These are phyloP conservation scores for Mesaphorura yosii DNA, from an alignment of 1,140 invertebrate species.

Conservation along the genomic window DNA sequence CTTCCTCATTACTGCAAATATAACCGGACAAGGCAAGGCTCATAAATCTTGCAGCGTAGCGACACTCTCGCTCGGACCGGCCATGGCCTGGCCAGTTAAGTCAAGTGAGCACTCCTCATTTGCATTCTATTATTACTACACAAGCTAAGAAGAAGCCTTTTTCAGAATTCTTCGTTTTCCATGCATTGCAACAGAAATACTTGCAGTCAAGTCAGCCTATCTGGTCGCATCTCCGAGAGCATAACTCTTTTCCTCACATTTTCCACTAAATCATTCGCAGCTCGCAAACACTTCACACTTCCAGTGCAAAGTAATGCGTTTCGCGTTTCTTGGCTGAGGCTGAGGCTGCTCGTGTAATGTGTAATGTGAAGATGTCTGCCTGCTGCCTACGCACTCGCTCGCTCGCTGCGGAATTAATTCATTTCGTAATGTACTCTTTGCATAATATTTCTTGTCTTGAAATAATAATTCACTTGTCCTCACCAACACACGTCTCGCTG, in stretches of 20 bases:
- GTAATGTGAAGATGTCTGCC: not conserved
- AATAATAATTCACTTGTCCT: not conserved
- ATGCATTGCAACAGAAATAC: not conserved
- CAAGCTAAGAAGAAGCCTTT: not conserved
- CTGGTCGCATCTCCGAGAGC: no score
- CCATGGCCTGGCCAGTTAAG: not conserved
- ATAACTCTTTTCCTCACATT: not conserved
- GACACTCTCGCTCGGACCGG: no score
- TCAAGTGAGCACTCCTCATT: not conserved
- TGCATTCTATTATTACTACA: not conserved
- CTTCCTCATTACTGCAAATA: no score
- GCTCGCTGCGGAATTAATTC: not conserved
- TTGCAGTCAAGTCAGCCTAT: no score
- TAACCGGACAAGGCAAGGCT: no score
- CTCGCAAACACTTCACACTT: constrained; percentile 22
- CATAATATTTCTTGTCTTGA: not conserved
- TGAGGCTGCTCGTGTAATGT: no score
- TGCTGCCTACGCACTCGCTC: not conserved
- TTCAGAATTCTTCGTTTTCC: not conserved
- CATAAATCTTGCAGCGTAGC: no score
- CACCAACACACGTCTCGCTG: no score
- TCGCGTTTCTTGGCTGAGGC: no score
- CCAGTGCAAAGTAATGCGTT: no score
- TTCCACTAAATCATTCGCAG: constrained; percentile 21
- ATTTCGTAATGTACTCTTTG: not conserved